phyloP scores from a whole-genome alignment of 1,140 invertebrate genomes.

The Hormaphis cornu region DNA sequence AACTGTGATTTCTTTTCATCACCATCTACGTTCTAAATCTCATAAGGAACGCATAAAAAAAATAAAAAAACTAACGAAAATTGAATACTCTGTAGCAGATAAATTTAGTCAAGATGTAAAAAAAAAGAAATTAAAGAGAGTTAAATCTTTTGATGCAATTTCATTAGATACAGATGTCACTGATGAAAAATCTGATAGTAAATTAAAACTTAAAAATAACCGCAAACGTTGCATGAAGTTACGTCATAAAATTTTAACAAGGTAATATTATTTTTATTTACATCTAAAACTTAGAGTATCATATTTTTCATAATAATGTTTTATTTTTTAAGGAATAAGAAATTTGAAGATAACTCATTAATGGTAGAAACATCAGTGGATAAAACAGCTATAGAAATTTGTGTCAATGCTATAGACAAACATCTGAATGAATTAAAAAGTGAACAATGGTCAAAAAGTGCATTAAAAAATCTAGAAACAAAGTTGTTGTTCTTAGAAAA shows the following conservation, averaged over 20 bases:
- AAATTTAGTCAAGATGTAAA: slow-evolving; percentile 22
- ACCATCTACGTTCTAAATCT: slow-evolving; percentile 14
- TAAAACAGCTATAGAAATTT: slow-evolving; percentile 21
- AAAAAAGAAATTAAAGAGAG: slow-evolving; percentile 15
- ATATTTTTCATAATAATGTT: not conserved
- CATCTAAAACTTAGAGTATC: not conserved
- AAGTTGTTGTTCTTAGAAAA: slow-evolving; percentile 28
- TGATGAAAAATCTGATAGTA: slow-evolving; percentile 9
- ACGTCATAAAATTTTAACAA: slow-evolving; percentile 16
- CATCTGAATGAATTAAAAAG: slow-evolving; percentile 13
- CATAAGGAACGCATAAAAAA: slow-evolving; percentile 19
- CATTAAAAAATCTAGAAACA: slow-evolving; percentile 14
- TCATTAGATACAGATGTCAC: slow-evolving; percentile 3
- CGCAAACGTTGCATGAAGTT: slow-evolving; percentile 12
- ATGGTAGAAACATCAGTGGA: not conserved
- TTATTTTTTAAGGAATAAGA: not conserved
- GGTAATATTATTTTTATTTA: slow-evolving; percentile 13
- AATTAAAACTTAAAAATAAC: slow-evolving; percentile 8
- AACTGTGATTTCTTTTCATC: not conserved
- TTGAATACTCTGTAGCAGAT: not conserved
- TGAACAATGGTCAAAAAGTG: slow-evolving; percentile 26
- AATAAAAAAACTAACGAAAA: slow-evolving; percentile 16
- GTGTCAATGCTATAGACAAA: slow-evolving; percentile 16
- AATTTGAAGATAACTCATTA: not conserved
- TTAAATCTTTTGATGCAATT: slow-evolving; percentile 1